These are phyloP conservation scores for Aramus guarauna DNA, from an alignment of 2,113 vertebrate genomes.

Conservation along the genomic window DNA sequence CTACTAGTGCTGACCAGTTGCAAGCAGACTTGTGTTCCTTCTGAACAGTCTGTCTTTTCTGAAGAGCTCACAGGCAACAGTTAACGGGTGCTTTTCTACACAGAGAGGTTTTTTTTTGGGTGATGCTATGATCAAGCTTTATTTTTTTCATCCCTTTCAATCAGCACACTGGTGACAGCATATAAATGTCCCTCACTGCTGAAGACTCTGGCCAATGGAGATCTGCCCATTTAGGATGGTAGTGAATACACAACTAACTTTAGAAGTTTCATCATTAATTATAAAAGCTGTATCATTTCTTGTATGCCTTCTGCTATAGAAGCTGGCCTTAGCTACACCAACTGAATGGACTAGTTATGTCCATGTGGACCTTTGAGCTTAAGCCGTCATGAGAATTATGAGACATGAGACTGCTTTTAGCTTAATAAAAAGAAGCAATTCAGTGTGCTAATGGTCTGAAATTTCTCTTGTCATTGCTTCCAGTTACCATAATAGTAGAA, in stretches of 20 bases:
- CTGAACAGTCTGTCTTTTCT: background rate
- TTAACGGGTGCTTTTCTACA: background rate
- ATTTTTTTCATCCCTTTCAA: background rate
- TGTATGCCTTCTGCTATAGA: background rate
- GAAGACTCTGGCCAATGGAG: background rate
- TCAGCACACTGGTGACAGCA: background rate
- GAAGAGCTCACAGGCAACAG: background rate
- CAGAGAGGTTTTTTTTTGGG: background rate
- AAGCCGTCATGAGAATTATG: background rate
- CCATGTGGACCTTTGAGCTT: background rate
- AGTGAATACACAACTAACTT: background rate
- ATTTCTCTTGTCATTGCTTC: background rate
- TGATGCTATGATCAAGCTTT: background rate
- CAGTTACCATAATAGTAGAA: background rate
- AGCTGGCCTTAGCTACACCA: background rate
- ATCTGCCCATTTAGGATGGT: background rate
- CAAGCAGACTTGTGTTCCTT: background rate
- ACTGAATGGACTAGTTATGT: background rate
- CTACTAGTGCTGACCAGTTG: background rate
- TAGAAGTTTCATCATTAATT: background rate
- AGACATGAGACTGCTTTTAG: background rate
- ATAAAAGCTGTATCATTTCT: background rate
- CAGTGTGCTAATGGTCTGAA: background rate
- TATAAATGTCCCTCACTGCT: background rate
- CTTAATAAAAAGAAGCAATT: background rate